Base-by-base conservation (phyloP, 2,797 vertebrate genomes). In the Neomorphus geoffroyi region DNA sequence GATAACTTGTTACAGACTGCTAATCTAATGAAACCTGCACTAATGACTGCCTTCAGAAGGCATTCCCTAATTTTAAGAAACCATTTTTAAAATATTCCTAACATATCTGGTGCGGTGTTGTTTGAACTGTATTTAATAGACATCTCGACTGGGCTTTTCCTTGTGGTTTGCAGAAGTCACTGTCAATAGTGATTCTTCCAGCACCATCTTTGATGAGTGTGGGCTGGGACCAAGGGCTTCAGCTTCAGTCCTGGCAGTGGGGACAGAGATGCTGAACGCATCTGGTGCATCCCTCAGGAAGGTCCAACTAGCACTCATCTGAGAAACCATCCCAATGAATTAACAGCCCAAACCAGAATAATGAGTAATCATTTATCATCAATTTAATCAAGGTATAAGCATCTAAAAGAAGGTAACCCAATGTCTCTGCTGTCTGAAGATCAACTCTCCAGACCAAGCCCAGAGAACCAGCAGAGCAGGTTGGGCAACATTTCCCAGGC, bases 81-180 rank as follows among this genome's bases (percentile, higher is more conserved):
- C 41, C 71, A n/a, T 80, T 41, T 88, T 89, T 91, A 74, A 95
- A 96, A 95, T 96, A 95, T 94, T 96, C 65, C 96, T 90, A 67
- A 69, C 3, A 2, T 72, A 54, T 91, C 84, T 69, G 54, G 24
- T 10, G 27, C 0, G 0, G n/a, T 80, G 75, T 41, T 92, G 82
- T 93, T 94, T 96, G 94, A 93, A 91, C 90, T 92, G 46, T 75
- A 1, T 83, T 93, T 95, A 95, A 95, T 46, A 92, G 94, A 86
- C 41, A 41, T 74, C 82, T 85, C 4, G 3, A 2, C 82, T 22
- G 51, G 75, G 66, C 18, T 91, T 83, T 83, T 80, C 57, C 37
- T 50, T 35, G 15, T 43, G 85, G 65, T 83, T 88, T 80, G 41
- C 14, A 53, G 73, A 62, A 90, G 41, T 43, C 82, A 12, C 24